Base-by-base conservation (phyloP, 2,888 invertebrate species). In the Conus canariensis region DNA sequence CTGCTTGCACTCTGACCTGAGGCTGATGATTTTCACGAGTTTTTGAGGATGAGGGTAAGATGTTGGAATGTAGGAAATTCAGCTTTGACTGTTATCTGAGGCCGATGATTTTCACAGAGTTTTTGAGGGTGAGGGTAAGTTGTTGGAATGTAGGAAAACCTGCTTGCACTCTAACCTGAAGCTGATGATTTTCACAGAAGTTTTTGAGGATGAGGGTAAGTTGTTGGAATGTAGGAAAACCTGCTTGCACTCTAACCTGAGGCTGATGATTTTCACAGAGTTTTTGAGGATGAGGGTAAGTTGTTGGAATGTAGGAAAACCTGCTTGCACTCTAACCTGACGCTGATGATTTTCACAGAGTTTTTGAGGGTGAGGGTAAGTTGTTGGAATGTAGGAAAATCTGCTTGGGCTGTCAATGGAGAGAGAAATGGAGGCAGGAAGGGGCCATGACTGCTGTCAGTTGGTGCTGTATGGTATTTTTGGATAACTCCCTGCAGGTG, bases 131-230 rank as follows among this genome's bases (percentile, higher is more conserved):
- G 74, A 89, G 64, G 85, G 89, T 89, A 7, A 67, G 85, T 22
- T 30, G 30, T 30, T 30, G 30, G 30, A 30, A 30, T 30, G 30
- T 30, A 30, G 30, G 30, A 30, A 30, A 30, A 1, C 2, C 2
- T 4, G 7, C 12, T 30, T 30, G 0, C 1, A 30, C 30, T 30
- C 1, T 30, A 85, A 30, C 74, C 74, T 14, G 58, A 70, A 16
- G 89, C 85, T 12, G 89, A 89, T 74, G 70, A 70, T 56, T 89
- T 85, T 45, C n/a, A 74, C 19, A 58, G 56, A n/a, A 67, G 58
- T 89, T 8, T 85, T 25, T 85, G 85, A 89, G 58, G 89, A 89
- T 85, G 74, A 89, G 64, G 85, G 89, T 89, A 7, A 67, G 85
- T 22, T 30, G 30, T 30, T 30, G 30, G 30, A 30, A 30, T 30